Base-by-base conservation (phyloP, 2,888 invertebrate species). In the Corbicula japonica region DNA sequence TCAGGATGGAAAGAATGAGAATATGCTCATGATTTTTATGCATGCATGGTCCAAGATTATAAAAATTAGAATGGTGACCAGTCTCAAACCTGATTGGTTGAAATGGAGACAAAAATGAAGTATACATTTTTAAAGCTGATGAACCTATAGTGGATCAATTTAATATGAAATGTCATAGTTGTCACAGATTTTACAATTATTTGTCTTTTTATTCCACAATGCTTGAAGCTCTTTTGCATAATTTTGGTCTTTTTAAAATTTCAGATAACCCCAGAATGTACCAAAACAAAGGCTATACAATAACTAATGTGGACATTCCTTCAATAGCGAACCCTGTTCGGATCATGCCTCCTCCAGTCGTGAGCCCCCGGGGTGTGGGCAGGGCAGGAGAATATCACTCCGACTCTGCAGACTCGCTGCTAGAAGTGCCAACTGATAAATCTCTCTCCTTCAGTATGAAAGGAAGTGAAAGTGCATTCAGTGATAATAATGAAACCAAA, bases 401-500 rank as follows among this genome's bases (percentile, higher is more conserved):
- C 0, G 91, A 90, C 72, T 85, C 90, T 6, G 89, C 86, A 12
- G 90, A 90, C 58, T 89, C 89, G 1, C 74, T 89, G 34, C 61
- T 66, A 8, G 90, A 90, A 76, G 86, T 88, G 52, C 83, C 83
- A 65, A 78, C 78, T 41, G 80, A 80, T 52, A 82, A 81, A 58
- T 80, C 79, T 28, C 32, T 76, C 4, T 73, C 44, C n/a, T 76
- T 82, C 34, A 70, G 61, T 52, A 71, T 50, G 63, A 73, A 68
- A 32, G 65, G 56, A 18, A 58, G 69, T 58, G 58, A 44, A 38
- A 58, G 69, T 65, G 60, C 66, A 58, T 44, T 68, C 54, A 46
- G 41, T 46, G 41, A 38, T 8, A 50, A 38, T 18, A 56, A 56
- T 15, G 80, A 69, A 68, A 60, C 34, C 50, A 72, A 66, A 52